Evolutionary conservation across 2,113 vertebrate species (phyloP), one percentile per base, ranked within the genome.

Genomic region (Orientallactaga bullata): DNA sequence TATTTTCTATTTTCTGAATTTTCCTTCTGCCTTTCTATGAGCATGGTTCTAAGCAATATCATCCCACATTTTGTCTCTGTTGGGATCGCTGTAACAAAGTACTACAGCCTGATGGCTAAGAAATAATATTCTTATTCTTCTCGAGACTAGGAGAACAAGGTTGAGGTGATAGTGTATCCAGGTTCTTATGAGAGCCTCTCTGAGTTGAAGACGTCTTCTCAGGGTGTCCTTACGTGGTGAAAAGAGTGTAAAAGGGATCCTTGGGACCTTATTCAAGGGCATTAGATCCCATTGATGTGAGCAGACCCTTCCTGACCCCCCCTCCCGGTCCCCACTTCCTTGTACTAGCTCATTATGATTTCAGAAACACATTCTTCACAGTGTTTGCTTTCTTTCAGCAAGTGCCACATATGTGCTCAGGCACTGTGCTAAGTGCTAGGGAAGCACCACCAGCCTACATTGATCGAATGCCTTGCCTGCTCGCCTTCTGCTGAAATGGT

Each of bases 1-100:
- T 81, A 61, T 77, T 71, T 80, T 91, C 39, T 7, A 88, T 78
- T 81, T 76, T 35, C 30, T 61, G n/a, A 23, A 68, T 68, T 85
- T n/a, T 68, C 79, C 35, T 76, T 24, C 12, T 68, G 32, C 23
- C 42, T 88, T 47, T 68, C 68, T 61, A 9, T 32, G 69, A 69
- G 51, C 37, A 74, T 24, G 10, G 12, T 28, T 4, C 55, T 21
- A 58, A 66, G 17, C 28, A 81, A 58, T 1, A 79, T 1, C 37
- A 4, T 37, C n/a, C 32, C n/a, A 80, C 26, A 20, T 24, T 68
- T 65, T 77, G 17, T 61, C 18, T 72, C 28, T 63, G 51, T 47
- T 21, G 12, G 35, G 32, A 18, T n/a, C 71, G 1, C 82, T 60
- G 21, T 78, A 85, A 11, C 7, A 28, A 68, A 79, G 35, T 17